A percentile compares a stretch with the other conserved stretches of the same genome.
Evolutionary conservation across 2,888 invertebrate species (phyloP).

Genomic region (Suillia variegata): DNA sequence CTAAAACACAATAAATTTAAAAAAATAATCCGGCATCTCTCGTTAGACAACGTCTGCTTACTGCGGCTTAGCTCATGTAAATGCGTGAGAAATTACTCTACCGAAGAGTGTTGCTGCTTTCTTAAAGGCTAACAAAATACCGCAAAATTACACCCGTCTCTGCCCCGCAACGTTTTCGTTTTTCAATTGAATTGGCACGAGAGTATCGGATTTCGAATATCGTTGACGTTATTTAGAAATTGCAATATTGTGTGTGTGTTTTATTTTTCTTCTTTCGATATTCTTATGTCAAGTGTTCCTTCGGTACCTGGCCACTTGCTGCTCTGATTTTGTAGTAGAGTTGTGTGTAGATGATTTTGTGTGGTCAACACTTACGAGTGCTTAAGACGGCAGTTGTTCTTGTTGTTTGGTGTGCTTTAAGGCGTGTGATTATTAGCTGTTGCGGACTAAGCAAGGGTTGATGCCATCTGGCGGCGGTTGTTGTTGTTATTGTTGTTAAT

Average conservation of each 20-base stretch:
- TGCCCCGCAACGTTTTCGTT: no score
- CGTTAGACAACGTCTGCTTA: no score
- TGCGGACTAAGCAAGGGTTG: background rate
- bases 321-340: no score
- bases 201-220: constrained; percentile 42
- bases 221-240: background rate
- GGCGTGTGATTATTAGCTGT: background rate
- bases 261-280: background rate
- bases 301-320: no score
- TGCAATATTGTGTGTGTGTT: background rate
- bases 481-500: background rate
- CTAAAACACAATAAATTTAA: no score
- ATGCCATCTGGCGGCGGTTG: constrained; percentile 9
- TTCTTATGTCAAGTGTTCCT: no score
- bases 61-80: no score
- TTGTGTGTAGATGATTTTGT: background rate
- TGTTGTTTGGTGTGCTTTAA: background rate
- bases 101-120: no score
- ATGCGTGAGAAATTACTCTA: no score
- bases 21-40: no score
- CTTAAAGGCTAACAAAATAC: no score
- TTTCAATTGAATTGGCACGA: constrained; percentile 44
- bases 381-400: background rate
- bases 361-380: background rate
- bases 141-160: no score